Conservation (phyloP, 1,140 invertebrate genomes). For the Leptinotarsa undecemlineata region DNA sequence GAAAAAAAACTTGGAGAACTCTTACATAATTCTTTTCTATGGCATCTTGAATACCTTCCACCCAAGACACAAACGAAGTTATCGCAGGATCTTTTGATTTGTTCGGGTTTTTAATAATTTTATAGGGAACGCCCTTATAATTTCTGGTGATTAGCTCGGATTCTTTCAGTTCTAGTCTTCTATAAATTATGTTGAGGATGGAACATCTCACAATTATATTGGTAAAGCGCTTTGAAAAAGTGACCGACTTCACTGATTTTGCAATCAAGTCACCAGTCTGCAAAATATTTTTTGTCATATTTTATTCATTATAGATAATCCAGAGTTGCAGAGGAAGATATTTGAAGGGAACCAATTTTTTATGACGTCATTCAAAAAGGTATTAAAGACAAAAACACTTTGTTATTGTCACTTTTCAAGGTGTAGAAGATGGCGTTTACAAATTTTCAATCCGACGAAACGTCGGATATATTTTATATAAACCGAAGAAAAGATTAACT, state of each 20-base stretch:
- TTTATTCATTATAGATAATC: too few species aligned
- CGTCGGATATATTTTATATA: too few species aligned
- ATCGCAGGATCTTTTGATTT: conserved; percentile 1
- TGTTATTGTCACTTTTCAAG: too few species aligned
- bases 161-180: neutral
- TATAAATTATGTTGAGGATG: neutral
- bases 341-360: too few species aligned
- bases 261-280: neutral
- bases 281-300: too few species aligned
- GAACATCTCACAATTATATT: neutral
- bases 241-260: neutral
- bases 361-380: too few species aligned
- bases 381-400: too few species aligned
- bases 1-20: neutral
- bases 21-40: conserved; percentile 12
- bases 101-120: neutral
- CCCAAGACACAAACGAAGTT: neutral
- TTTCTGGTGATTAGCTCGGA: neutral
- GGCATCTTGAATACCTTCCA: conserved; percentile 3
- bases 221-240: neutral
- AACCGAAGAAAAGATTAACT: too few species aligned
- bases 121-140: neutral
- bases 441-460: too few species aligned
- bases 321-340: too few species aligned
- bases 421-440: too few species aligned